Evolutionary conservation across 2,888 invertebrate species (phyloP), one percentile per base, ranked within the genome.

Genomic region (Cremastinae sp.): DNA sequence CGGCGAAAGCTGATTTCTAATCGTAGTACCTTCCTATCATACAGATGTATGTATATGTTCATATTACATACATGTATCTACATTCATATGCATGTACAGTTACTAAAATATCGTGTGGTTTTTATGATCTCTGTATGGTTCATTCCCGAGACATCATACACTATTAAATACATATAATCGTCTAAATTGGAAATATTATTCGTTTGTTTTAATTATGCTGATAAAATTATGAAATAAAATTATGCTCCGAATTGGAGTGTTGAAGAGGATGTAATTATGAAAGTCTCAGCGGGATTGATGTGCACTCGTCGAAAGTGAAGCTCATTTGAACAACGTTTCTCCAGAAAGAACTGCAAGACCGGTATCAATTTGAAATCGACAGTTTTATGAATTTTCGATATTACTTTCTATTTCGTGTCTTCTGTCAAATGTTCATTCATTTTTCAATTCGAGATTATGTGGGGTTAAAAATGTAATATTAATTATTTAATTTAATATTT

Each of bases 1-100:
- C 64, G 61, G 78, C 71, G 79, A 78, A 78, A 78, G 78, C 59
- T 47, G 78, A 72, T 81, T 78, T 80, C 76, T 80, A 78, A 78
- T 75, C 74, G 77, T 75, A 75, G 78, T 69, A 49, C 18, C 35
- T 35, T 41, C n/a, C n/a, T n/a, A n/a, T n/a, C n/a, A n/a, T n/a
- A n/a, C 45, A n/a, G 43, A 75, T 53, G 53, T 59, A 16, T 56
- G 12, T 51, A 35, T 22, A 49, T 47, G 49, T 62, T 10, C n/a
- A 65, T 47, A 55, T 70, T 39, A 53, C 37, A 16, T 45, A 28
- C 59, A 12, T 45, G 8, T 22, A n/a, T 49, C 22, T n/a, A 16
- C 18, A 65, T 66, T 47, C 43, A 61, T 39, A 35, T 16, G 51
- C 47, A 22, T 22, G 39, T 45, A 56, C 47, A 59, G n/a, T 39